Evolutionary conservation across 2,113 vertebrate species (phyloP).

Genomic region (Tyto alba): DNA sequence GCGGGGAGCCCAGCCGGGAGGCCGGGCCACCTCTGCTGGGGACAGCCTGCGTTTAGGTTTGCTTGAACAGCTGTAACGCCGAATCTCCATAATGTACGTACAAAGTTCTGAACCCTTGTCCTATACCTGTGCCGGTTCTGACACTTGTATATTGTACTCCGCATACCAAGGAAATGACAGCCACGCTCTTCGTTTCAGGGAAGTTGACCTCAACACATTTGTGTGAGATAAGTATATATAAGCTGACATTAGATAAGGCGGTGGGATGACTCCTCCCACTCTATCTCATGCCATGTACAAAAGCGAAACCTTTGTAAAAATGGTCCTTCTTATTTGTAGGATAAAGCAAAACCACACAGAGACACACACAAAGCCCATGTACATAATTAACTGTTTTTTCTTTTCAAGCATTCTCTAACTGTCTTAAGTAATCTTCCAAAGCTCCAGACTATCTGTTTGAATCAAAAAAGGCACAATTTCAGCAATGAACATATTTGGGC

Average conservation of each 20-base stretch:
- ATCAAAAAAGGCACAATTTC: background rate
- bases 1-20: background rate
- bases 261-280: conserved; percentile 24
- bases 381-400: background rate
- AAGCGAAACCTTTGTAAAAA: background rate
- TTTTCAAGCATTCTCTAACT: background rate
- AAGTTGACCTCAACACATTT: background rate
- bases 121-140: background rate
- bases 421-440: background rate
- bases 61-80: background rate
- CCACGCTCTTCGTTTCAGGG: background rate
- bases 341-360: background rate
- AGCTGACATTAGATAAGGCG: conserved; percentile 10
- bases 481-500: background rate
- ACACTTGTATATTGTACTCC: background rate
- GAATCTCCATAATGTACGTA: rapidly evolving
- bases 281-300: background rate
- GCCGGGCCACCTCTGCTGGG: background rate
- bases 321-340: background rate
- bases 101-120: background rate
- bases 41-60: background rate
- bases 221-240: background rate
- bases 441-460: background rate
- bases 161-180: background rate
- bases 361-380: background rate